Evolutionary conservation across 2,888 invertebrate genomes (phyloP), one percentile per base, ranked within the genome.

Genomic region (Cepaea hortensis): DNA sequence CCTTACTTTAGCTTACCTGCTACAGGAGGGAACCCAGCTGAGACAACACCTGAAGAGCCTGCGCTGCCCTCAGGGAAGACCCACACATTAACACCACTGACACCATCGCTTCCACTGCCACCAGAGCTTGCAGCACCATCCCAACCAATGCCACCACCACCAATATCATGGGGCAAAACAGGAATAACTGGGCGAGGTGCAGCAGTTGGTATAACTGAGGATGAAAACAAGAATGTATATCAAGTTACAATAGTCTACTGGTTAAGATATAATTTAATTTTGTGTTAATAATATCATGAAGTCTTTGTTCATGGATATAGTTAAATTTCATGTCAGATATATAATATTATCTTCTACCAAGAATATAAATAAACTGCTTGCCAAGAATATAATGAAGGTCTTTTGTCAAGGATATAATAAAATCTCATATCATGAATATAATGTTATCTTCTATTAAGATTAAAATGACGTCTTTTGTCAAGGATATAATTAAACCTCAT

Each of bases 121-220:
- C n/a, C 79, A 35, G 23, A 2, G 35, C 79, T 35, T 46, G 82
- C 87, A 68, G 84, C 89, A 6, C 80, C 83, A 1, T 83, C 85
- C 79, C 88, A 90, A 11, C 86, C 89, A 55, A 87, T 87, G 20
- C 87, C 89, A 79, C 88, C 90, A 18, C 90, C 91, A 20, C 90
- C 90, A 68, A 89, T 89, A 11, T 88, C 91, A 11, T 89, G 87
- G 1, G 89, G 90, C 7, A 90, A 86, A 7, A 90, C 86, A 13
- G 89, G 91, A 65, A 79, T 79, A 35, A 79, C 62, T 35, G 35
- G 35, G 35, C 62, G 20, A 3, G 79, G 62, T 15, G 6, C 23
- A 18, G 35, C 23, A 6, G 77, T 77, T n/a, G n/a, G 20, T 77
- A 61, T 62, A 79, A 62, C 79, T 79, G 79, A 61, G 62, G 3